Conservation (phyloP, 2,888 invertebrate genomes). For the Dolichomitus sp. region DNA sequence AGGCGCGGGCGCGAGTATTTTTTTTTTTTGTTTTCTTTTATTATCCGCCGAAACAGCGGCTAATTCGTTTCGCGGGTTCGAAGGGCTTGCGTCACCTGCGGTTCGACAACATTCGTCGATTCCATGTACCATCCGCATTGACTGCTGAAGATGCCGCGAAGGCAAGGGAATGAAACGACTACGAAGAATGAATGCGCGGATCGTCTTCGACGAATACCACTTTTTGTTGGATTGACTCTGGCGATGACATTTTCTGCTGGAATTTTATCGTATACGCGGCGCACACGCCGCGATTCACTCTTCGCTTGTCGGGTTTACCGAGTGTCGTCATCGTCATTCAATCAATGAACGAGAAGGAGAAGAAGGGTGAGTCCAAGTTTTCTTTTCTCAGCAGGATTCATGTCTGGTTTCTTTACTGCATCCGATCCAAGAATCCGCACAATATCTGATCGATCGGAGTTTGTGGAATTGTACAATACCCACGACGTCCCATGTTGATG, state of each 20-base stretch:
- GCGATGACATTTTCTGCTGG: slow-evolving; percentile 68
- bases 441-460: slow-evolving; percentile 33
- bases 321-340: slow-evolving; percentile 62
- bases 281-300: slow-evolving; percentile 41
- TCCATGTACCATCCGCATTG: slow-evolving; percentile 26
- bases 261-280: slow-evolving; percentile 49
- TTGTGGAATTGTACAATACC: slow-evolving; percentile 44
- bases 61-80: slow-evolving; percentile 79
- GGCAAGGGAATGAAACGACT: slow-evolving; percentile 41
- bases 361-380: slow-evolving; percentile 4
- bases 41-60: slow-evolving; percentile 62
- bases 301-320: neutral
- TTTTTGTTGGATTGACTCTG: slow-evolving; percentile 68
- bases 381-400: slow-evolving; percentile 32
- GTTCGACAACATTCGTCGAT: slow-evolving; percentile 67
- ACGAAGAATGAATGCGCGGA: slow-evolving; percentile 68
- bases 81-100: slow-evolving; percentile 76
- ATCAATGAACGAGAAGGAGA: slow-evolving; percentile 45
- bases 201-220: slow-evolving; percentile 72
- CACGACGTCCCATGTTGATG: neutral
- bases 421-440: slow-evolving; percentile 44
- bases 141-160: slow-evolving; percentile 48
- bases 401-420: slow-evolving; percentile 48
- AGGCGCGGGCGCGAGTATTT: slow-evolving; percentile 68
- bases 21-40: slow-evolving; percentile 46